Base-by-base conservation (phyloP, 2,888 invertebrate species). In the Drosophila pseudotalamancana region DNA sequence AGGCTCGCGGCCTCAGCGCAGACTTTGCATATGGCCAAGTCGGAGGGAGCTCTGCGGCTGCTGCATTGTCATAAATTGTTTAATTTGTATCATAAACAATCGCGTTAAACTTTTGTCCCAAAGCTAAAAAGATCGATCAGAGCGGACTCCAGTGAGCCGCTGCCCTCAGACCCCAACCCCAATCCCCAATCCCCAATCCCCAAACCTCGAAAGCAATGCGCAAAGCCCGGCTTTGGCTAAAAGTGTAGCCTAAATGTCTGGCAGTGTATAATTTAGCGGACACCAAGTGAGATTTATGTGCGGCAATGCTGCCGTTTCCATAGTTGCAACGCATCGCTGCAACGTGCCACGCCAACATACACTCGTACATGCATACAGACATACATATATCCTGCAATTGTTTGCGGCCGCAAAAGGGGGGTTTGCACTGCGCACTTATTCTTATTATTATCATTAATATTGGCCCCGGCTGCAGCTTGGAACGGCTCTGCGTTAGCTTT, bases 51-150 rank as follows among this genome's bases (percentile, higher is more conserved):
- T 14, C 56, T 55, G 60, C 53, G 35, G 78, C 64, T 67, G 74
- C 75, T 79, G 90, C 80, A 88, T 89, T 89, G 90, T 90, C 91
- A 91, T 91, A 91, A 91, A 91, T 91, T 91, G 90, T 91, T 91
- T 91, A 91, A 91, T 91, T 91, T 91, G 89, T 91, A 90, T 91
- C 91, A 91, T 91, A 91, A 91, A 91, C 91, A 91, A 91, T 91
- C 90, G 89, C 88, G 90, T 90, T 90, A 90, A 91, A 88, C 85
- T 87, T 84, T 88, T 88, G 87, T 90, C 90, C 90, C 85, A 82
- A 81, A 90, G 90, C 88, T 82, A 89, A 84, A 84, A 85, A 90
- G 90, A 89, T 89, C 89, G 90, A 89, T 89, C 89, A 89, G 80
- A 27, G 25, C 29, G 19, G 71, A 62, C 50, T 54, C 39, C 54